phyloP scores from a whole-genome alignment of 1,140 invertebrate species.

The Hycleus cichorii region DNA sequence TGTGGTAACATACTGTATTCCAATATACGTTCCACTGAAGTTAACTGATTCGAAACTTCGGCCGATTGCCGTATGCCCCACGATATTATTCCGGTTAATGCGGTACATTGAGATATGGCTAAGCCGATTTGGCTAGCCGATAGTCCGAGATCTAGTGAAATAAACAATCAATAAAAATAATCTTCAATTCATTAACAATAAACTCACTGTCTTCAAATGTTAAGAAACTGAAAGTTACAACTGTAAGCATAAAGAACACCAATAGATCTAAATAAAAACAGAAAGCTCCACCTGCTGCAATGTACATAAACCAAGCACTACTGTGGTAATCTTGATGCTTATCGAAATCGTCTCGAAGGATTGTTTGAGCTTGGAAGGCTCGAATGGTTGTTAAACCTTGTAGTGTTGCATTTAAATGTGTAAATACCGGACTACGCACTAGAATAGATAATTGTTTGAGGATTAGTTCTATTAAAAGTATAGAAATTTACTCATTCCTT shows the following conservation, averaged over 20 bases:
- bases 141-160: constrained; percentile 24
- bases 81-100: constrained; percentile 53
- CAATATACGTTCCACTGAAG: constrained; percentile 68
- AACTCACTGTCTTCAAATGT: constrained; percentile 31
- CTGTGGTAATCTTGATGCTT: constrained; percentile 56
- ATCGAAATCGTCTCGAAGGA: constrained; percentile 68
- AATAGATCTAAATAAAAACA: constrained; percentile 31
- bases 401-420: constrained; percentile 69
- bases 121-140: constrained; percentile 50
- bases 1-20: constrained; percentile 60
- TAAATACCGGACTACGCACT: constrained; percentile 77
- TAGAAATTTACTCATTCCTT: constrained; percentile 50
- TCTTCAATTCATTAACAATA: neutral
- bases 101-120: constrained; percentile 51
- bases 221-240: constrained; percentile 33
- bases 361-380: constrained; percentile 58
- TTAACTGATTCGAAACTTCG: constrained; percentile 74
- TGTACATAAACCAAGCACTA: constrained; percentile 59
- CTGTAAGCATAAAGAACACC: constrained; percentile 23
- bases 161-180: neutral
- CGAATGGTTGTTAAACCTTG: constrained; percentile 75
- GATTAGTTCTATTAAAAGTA: neutral
- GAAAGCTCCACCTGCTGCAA: constrained; percentile 30
- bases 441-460: constrained; percentile 10
- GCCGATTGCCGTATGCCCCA: constrained; percentile 66